Base-by-base conservation (phyloP, 1,140 invertebrate genomes). In the Laodelphax striatellus region DNA sequence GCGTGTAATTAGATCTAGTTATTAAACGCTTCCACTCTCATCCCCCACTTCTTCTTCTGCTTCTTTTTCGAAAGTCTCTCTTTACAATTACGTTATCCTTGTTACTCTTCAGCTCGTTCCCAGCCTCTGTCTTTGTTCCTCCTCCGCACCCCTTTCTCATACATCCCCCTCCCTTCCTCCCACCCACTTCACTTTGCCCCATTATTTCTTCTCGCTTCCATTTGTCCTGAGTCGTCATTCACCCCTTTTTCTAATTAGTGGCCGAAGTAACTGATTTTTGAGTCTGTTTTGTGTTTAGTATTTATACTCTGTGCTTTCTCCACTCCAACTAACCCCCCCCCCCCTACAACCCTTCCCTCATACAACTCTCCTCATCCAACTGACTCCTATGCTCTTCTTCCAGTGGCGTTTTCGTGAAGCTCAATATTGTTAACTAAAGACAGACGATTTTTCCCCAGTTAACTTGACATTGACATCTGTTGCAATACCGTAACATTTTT, bases 21-120 rank as follows among this genome's bases (percentile, higher is more conserved):
- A 28, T 53, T 19, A 54, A 21, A 60, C 44, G 50, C 54, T 52
- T 61, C 53, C 50, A 38, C 34, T 38, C 34, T 13, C 34, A 38
- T 11, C 34, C 34, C 34, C 10, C 34, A 5, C 2, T 9, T 38
- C 4, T 13, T 13, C 8, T 38, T 13, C 34, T 38, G 8, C 34
- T 38, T 38, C 34, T 38, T 38, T 13, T 5, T 38, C 34, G 8
- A 38, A 9, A 24, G 14, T 16, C 2, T 57, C 13, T 57, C 13
- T 38, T 38, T 9, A 8, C 34, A 38, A 9, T 13, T 9, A 8
- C 34, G 3, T 9, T 9, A 11, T 11, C 34, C 11, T 38, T 11
- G 2, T 38, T 8, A 11, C 34, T 38, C 34, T 38, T 38, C 11
- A 5, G n/a, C 10, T 38, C 34, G 2, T 38, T 38, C 10, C 10